phyloP scores from a whole-genome alignment of 2,797 vertebrate genomes.

The Microchirus variegatus region DNA sequence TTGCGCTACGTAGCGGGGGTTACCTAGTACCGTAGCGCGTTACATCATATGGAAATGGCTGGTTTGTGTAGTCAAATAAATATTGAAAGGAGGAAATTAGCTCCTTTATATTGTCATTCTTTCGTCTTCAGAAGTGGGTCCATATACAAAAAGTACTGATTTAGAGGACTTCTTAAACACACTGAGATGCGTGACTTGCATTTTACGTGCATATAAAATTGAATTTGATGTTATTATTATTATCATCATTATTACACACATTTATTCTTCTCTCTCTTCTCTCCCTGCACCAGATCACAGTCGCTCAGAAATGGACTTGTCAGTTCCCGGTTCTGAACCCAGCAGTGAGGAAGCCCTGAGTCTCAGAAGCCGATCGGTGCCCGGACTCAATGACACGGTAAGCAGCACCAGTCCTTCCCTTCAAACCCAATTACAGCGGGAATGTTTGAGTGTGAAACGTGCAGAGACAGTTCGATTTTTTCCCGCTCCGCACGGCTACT shows the following conservation, averaged over 20 bases:
- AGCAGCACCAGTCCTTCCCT: conserved; percentile 52
- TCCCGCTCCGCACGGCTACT: conserved; percentile 1
- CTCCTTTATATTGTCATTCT: too few relatives aligned
- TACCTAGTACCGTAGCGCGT: too few relatives aligned
- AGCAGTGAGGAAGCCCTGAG: conserved; percentile 86
- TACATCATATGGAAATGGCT: too few relatives aligned
- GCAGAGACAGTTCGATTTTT: background rate
- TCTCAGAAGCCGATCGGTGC: conserved; percentile 88
- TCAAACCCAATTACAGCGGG: conserved; percentile 2
- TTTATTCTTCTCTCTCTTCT: background rate
- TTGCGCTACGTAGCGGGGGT: too few relatives aligned
- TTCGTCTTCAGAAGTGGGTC: too few relatives aligned
- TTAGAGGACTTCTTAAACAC: too few relatives aligned
- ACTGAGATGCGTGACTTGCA: too few relatives aligned
- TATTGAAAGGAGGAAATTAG: too few relatives aligned
- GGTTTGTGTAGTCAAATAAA: too few relatives aligned
- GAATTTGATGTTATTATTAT: background rate
- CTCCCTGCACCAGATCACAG: conserved; percentile 83
- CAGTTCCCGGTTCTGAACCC: conserved; percentile 82
- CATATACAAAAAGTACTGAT: too few relatives aligned
- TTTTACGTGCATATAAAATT: too few relatives aligned
- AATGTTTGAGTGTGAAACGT: conserved; percentile 10
- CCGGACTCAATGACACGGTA: conserved; percentile 89
- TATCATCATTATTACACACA: conserved; percentile 22
- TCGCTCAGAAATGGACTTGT: conserved; percentile 91